These are phyloP conservation scores for Diadegma fenestrale DNA, from an alignment of 2,888 invertebrate species.

Conservation along the genomic window DNA sequence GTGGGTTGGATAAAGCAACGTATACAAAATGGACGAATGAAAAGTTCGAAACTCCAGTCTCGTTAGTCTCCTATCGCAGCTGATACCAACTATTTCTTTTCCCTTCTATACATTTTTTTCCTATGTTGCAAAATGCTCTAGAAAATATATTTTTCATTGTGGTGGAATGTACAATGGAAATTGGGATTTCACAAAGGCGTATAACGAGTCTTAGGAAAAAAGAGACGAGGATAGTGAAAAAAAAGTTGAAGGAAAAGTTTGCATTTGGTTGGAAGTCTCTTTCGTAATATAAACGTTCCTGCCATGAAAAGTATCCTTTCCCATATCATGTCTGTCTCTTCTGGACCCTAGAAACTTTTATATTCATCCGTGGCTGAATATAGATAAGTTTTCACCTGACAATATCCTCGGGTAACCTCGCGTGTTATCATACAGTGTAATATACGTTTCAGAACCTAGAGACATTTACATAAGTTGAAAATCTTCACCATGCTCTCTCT, in stretches of 20 bases:
- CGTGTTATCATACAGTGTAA: constrained; percentile 37
- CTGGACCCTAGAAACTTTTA: constrained; percentile 49
- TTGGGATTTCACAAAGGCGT: constrained; percentile 42
- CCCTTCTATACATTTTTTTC: constrained; percentile 11
- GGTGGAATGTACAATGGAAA: constrained; percentile 43
- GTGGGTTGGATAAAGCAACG: constrained; percentile 42
- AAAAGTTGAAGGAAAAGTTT: constrained; percentile 40
- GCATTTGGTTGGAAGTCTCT: constrained; percentile 39
- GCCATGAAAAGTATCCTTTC: constrained; percentile 44
- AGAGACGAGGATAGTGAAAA: neutral
- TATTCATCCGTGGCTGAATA: constrained; percentile 55
- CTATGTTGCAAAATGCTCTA: constrained; percentile 31
- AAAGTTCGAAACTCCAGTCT: constrained; percentile 50
- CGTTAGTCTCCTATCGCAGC: constrained; percentile 42
- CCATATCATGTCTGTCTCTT: constrained; percentile 47
- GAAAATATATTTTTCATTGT: constrained; percentile 42
- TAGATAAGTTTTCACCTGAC: constrained; percentile 60
- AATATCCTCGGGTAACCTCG: constrained; percentile 53
- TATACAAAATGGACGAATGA: constrained; percentile 44
- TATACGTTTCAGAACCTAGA: constrained; percentile 27
- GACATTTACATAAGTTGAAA: constrained; percentile 65
- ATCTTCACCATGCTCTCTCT: constrained; percentile 2
- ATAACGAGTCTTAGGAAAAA: constrained; percentile 19
- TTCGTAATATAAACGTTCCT: constrained; percentile 18
- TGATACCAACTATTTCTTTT: constrained; percentile 40